A percentile compares a stretch with the other conserved stretches of the same genome.
phyloP scores from a whole-genome alignment of 23 tunicate genomes.

The Botrylloides violaceus region DNA sequence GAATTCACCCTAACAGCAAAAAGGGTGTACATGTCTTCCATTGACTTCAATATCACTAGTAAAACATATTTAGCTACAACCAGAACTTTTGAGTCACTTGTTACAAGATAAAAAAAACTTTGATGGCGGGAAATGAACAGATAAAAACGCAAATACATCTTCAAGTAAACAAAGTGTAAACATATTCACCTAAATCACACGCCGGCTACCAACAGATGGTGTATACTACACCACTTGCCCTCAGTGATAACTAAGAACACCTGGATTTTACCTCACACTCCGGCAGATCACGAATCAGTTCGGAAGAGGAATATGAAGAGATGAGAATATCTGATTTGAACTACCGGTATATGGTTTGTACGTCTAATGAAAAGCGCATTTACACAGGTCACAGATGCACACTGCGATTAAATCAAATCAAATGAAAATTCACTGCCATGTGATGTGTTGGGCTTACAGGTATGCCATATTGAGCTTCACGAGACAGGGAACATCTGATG shows the following conservation, averaged over 20 bases:
- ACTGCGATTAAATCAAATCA: too few species aligned
- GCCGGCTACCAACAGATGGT: background rate
- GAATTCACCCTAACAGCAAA: too few species aligned
- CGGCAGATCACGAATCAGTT: background rate
- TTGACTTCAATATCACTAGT: background rate
- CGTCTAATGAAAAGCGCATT: too few species aligned
- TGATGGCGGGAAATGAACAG: constrained; percentile 2
- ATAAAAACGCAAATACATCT: background rate
- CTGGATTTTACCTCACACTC: background rate
- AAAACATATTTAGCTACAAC: background rate
- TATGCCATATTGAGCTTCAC: too few species aligned
- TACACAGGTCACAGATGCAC: too few species aligned
- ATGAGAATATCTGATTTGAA: too few species aligned
- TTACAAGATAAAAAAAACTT: background rate
- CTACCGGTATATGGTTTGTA: too few species aligned
- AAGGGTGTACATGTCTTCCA: background rate
- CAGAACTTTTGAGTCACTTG: constrained; percentile 1
- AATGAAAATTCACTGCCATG: too few species aligned
- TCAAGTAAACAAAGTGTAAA: constrained; percentile 1
- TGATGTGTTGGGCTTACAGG: too few species aligned
- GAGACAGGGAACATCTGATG: too few species aligned
- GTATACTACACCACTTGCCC: background rate
- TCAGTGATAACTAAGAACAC: background rate
- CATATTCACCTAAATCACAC: background rate
- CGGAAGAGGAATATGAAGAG: background rate